Base-by-base conservation (phyloP, 2,888 invertebrate species). In the Chouioia cunea region DNA sequence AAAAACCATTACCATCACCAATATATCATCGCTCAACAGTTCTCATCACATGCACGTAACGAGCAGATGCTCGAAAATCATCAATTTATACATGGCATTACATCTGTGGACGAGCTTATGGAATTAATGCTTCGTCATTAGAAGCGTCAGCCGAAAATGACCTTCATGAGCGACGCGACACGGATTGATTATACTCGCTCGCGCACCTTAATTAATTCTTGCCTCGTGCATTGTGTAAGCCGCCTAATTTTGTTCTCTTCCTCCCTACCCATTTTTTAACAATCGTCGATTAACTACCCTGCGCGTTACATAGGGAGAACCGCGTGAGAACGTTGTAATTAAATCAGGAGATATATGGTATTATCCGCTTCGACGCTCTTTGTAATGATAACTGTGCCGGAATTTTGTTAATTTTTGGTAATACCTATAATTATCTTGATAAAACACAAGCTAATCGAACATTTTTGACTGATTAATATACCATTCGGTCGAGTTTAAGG, bases 51-150 rank as follows among this genome's bases (percentile, higher is more conserved):
- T 6, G 3, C 27, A 27, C 27, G 6, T 27, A 27, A 27, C 27
- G 27, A 48, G 2, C 23, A 22, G 22, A 53, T 10, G 20, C 10
- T 22, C 20, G 20, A 47, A 20, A 27, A 27, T 27, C 27, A 27
- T 27, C 27, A 27, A 27, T 27, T 27, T 27, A 6, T 27, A 6
- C 27, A 27, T 27, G 27, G 27, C 27, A 27, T 27, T 27, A 27
- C 27, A 27, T 27, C 4, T 6, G 27, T 27, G 27, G 4, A 6
- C 3, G 27, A 27, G 27, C 27, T 27, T 27, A 27, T 27, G 27
- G 74, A 78, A 79, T 79, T 79, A 79, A 79, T 78, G 78, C 77
- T 76, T 78, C 75, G 77, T 79, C 78, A 77, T 79, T 79, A 79
- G 75, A 73, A 2, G 18, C 52, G 18, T 12, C 20, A 18, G 20